A percentile compares a stretch with the other conserved stretches of the same genome.
phyloP scores from a whole-genome alignment of 2,888 invertebrate genomes.

The Tetranychus truncatus region DNA sequence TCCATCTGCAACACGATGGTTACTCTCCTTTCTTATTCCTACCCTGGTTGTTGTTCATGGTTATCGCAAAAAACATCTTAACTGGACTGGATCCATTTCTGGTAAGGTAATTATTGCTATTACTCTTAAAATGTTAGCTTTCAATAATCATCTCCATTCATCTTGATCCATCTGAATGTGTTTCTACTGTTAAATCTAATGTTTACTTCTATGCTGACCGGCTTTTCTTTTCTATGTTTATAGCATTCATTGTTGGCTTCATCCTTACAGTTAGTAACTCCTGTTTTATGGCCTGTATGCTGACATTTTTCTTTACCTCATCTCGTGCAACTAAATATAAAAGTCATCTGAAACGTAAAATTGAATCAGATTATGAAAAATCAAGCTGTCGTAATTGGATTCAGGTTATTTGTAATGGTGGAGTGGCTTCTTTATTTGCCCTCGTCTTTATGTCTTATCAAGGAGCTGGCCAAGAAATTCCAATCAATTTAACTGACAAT shows the following conservation, averaged over 20 bases:
- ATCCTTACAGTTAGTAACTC: constrained; percentile 56
- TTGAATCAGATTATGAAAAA: constrained; percentile 61
- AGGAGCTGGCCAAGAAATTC: constrained; percentile 50
- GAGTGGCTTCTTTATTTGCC: constrained; percentile 61
- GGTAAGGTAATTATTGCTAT: constrained; percentile 5
- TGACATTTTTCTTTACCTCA: constrained; percentile 58
- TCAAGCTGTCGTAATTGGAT: constrained; percentile 71
- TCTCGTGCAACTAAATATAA: constrained; percentile 63
- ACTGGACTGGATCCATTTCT: constrained; percentile 2
- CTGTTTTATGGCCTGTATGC: constrained; percentile 50
- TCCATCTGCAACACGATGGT: constrained; percentile 11
- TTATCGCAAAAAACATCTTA: not conserved
- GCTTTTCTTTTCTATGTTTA: not conserved
- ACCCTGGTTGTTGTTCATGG: not conserved
- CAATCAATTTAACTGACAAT: constrained; percentile 53
- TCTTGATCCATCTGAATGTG: not conserved
- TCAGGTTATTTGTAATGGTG: constrained; percentile 71
- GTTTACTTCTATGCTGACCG: no score
- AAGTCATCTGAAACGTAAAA: constrained; percentile 38
- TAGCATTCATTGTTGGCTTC: constrained; percentile 42
- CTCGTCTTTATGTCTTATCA: constrained; percentile 58
- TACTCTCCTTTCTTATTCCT: constrained; percentile 3
- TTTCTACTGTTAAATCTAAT: not conserved
- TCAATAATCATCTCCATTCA: no score
- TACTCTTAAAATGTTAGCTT: no score